A percentile compares a stretch with the other conserved stretches of the same genome.
phyloP scores from a whole-genome alignment of 2,888 invertebrate species.

The Hipparchia sbordonii region DNA sequence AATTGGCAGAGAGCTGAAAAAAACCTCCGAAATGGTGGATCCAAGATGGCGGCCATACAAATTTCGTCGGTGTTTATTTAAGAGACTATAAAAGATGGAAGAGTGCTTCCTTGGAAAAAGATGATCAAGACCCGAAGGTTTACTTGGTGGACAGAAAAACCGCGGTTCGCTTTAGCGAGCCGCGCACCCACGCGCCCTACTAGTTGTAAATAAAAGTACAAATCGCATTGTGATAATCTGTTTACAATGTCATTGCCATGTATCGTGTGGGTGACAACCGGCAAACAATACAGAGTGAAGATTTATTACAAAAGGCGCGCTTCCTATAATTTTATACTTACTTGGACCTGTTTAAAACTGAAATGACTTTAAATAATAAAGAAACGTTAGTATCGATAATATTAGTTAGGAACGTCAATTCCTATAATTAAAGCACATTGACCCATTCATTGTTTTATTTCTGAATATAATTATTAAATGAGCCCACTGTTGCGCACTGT shows the following conservation, averaged over 20 bases:
- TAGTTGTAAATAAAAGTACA: neutral
- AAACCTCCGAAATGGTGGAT: too few relatives aligned
- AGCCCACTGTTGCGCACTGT: slow-evolving; percentile 27
- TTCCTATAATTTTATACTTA: too few relatives aligned
- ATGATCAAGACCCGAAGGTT: too few relatives aligned
- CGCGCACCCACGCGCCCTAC: too few relatives aligned
- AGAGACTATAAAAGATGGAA: too few relatives aligned
- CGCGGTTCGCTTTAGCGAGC: too few relatives aligned
- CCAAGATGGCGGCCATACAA: too few relatives aligned
- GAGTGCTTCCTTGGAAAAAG: too few relatives aligned
- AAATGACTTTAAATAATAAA: neutral
- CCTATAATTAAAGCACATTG: slow-evolving; percentile 22
- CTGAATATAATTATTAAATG: slow-evolving; percentile 32
- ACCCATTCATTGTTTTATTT: slow-evolving; percentile 23
- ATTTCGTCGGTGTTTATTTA: too few relatives aligned
- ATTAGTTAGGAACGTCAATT: slow-evolving; percentile 4
- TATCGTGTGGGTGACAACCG: slow-evolving; percentile 4
- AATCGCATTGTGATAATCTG: neutral
- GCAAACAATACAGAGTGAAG: neutral
- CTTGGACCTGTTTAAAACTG: neutral
- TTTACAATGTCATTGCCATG: slow-evolving; percentile 3
- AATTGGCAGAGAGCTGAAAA: too few relatives aligned
- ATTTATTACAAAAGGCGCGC: neutral
- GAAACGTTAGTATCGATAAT: slow-evolving; percentile 7
- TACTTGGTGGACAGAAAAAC: too few relatives aligned